Evolutionary conservation across 2,888 invertebrate genomes (phyloP).

Genomic region (Vesta saturnalis): DNA sequence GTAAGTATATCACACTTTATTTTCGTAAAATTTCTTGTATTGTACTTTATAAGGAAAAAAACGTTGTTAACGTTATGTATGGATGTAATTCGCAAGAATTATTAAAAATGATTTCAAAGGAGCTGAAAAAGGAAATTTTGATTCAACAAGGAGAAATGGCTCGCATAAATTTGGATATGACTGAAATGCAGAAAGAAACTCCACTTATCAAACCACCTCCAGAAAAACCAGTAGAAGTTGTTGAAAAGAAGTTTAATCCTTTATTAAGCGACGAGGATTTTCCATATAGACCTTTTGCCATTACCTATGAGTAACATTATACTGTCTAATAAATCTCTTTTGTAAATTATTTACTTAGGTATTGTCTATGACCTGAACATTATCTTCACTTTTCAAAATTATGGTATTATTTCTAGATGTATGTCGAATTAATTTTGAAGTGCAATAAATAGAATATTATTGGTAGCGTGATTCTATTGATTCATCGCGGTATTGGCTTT

Average conservation of each 20-base stretch:
- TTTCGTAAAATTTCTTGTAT: constrained; percentile 30
- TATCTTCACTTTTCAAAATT: too few relatives aligned
- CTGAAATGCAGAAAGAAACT: constrained; percentile 20
- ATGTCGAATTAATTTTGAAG: too few relatives aligned
- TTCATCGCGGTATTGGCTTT: too few relatives aligned
- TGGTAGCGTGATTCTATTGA: too few relatives aligned
- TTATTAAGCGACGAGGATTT: constrained; percentile 2
- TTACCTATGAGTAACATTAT: background rate
- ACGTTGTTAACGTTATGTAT: constrained; percentile 80
- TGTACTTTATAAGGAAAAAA: constrained; percentile 69
- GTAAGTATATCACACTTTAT: constrained; percentile 63
- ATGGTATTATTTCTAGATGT: too few relatives aligned
- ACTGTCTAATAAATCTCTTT: background rate
- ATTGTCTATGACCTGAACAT: too few relatives aligned
- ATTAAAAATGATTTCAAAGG: constrained; percentile 73
- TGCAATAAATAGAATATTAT: too few relatives aligned
- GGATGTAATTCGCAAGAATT: constrained; percentile 86
- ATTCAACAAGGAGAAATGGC: constrained; percentile 65
- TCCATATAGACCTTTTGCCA: constrained; percentile 6
- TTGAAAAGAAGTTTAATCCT: background rate
- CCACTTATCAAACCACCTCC: constrained; percentile 4
- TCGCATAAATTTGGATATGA: constrained; percentile 37
- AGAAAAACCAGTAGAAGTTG: background rate
- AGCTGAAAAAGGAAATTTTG: constrained; percentile 73
- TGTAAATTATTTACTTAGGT: too few relatives aligned